A percentile compares a stretch with the other conserved stretches of the same genome.
Evolutionary conservation across 1,140 invertebrate species (phyloP).

Genomic region (Laupala kohalensis): DNA sequence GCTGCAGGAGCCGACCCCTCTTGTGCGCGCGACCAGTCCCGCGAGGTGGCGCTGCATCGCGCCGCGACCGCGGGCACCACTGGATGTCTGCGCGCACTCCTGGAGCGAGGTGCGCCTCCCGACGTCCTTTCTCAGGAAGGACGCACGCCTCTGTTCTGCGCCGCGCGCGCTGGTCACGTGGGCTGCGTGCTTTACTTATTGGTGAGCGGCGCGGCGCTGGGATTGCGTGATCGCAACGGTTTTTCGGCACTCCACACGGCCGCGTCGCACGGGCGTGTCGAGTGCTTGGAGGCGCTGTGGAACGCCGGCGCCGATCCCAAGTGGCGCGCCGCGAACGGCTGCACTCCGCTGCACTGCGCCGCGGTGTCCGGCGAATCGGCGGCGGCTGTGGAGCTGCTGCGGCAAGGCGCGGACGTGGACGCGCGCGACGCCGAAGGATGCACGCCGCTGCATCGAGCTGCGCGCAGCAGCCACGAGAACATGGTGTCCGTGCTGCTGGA

Average conservation of each 20-base stretch:
- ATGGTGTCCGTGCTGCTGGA: neutral
- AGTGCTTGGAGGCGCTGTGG: neutral
- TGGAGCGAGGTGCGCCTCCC: too few species aligned
- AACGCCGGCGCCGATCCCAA: neutral
- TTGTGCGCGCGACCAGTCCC: neutral
- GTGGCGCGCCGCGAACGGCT: neutral
- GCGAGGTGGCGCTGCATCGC: neutral
- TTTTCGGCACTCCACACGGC: neutral
- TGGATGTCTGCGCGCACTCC: too few species aligned
- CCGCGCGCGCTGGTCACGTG: too few species aligned
- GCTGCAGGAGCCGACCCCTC: too few species aligned
- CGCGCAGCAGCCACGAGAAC: neutral
- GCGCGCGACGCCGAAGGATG: neutral
- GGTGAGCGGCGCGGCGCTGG: too few species aligned
- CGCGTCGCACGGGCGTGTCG: neutral
- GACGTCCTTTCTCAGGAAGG: too few species aligned
- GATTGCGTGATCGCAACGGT: too few species aligned
- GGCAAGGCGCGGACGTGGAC: neutral
- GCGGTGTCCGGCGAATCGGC: neutral
- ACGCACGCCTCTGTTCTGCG: too few species aligned
- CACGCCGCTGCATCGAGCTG: neutral
- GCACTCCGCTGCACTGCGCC: neutral
- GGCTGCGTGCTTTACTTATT: too few species aligned
- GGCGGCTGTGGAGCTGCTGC: neutral
- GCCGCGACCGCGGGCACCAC: too few species aligned